phyloP scores from a whole-genome alignment of 2,113 vertebrate genomes.

The Catharus bicknelli region DNA sequence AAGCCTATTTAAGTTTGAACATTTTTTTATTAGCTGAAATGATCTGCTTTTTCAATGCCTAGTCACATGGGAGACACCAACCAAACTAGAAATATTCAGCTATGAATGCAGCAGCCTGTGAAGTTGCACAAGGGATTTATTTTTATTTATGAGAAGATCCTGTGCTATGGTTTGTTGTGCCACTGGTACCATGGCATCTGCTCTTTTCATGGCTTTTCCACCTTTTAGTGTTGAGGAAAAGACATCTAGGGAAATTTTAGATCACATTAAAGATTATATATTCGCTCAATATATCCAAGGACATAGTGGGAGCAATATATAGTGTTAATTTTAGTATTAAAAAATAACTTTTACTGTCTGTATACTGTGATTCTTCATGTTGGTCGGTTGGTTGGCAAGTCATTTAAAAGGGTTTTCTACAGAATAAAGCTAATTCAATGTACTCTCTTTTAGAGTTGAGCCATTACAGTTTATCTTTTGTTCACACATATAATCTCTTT shows the following conservation, averaged over 20 bases:
- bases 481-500: neutral
- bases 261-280: neutral
- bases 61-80: neutral
- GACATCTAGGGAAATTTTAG: neutral
- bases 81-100: neutral
- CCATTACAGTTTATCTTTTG: neutral
- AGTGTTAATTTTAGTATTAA: neutral
- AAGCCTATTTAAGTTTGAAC: neutral
- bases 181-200: neutral
- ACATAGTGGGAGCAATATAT: neutral
- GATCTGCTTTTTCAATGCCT: neutral
- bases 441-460: neutral
- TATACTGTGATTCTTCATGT: neutral
- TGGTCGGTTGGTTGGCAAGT: neutral
- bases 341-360: neutral
- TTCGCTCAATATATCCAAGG: neutral
- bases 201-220: neutral
- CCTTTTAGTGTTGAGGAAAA: neutral
- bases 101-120: neutral
- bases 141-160: neutral
- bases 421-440: neutral
- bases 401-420: neutral
- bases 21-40: neutral
- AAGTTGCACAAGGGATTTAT: neutral
- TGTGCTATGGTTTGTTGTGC: neutral